Base-by-base conservation (phyloP, 2,888 invertebrate species). In the Microdon myrmicae region DNA sequence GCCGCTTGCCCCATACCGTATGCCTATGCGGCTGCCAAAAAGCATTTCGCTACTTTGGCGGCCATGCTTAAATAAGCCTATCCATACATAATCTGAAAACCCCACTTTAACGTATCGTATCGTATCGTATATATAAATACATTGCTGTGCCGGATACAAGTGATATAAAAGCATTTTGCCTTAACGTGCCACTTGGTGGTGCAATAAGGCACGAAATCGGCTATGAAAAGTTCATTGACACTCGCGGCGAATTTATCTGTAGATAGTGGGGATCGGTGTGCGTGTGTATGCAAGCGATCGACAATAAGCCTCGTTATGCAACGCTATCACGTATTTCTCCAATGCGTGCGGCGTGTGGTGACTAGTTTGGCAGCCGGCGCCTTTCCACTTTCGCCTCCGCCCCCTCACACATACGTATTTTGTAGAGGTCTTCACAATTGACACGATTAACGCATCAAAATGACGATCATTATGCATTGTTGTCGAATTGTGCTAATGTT, bases 241-340 rank as follows among this genome's bases (percentile, higher is more conserved):
- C 55, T 54, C 54, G 60, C 54, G 54, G 60, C 60, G 43, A 60
- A 60, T 60, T 60, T 60, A 55, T 60, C 54, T 60, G 47, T 48
- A 28, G 16, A 38, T 16, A 12, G 14, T 9, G 14, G 13, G 51
- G 7, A 48, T 7, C 19, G 22, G 54, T 54, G 17, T 28, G 16
- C 13, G 60, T 23, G 43, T 26, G 22, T 37, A 25, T 12, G 37
- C 20, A 38, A 22, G n/a, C 22, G 9, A 22, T 34, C 48, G 31
- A 35, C 39, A 39, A 10, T n/a, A 20, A 12, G 23, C 17, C n/a
- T 32, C 28, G 41, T 54, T 60, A 38, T 43, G 48, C 43, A 60
- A 53, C 53, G 38, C 16, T 47, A 45, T 32, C 38, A 38, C 17
- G 14, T 19, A 31, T 10, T 26, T 26, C 23, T 31, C 9, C 8